These are phyloP conservation scores for Monopis laevigella DNA, from an alignment of 2,888 invertebrate genomes.

Conservation along the genomic window DNA sequence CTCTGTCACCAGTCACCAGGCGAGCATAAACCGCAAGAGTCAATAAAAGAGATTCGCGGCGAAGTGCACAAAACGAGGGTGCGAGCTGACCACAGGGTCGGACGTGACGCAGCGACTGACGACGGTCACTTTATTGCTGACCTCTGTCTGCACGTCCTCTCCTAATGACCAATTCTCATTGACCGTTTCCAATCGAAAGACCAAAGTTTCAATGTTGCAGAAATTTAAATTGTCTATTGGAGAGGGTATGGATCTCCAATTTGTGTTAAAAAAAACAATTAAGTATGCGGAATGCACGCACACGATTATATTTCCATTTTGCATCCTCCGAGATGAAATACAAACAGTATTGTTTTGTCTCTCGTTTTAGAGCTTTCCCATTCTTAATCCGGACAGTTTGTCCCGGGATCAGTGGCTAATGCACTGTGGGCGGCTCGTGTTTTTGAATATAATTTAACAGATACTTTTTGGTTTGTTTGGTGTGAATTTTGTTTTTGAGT, in stretches of 20 bases:
- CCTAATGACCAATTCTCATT: constrained; percentile 39
- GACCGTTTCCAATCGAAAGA: constrained; percentile 10
- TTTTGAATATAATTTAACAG: constrained; percentile 34
- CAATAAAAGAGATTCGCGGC: constrained; percentile 51
- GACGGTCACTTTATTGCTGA: constrained; percentile 67
- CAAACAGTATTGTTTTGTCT: constrained; percentile 11
- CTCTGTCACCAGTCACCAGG: constrained; percentile 51
- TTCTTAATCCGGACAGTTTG: constrained; percentile 43
- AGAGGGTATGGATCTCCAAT: no score
- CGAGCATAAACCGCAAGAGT: constrained; percentile 56
- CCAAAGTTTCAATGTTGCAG: no score
- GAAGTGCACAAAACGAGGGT: constrained; percentile 41
- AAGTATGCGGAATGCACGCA: constrained; percentile 9
- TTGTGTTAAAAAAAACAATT: no score
- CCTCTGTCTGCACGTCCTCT: constrained; percentile 54
- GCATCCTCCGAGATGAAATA: constrained; percentile 8
- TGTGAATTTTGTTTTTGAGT: no score
- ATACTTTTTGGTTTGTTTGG: no score
- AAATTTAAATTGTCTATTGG: no score
- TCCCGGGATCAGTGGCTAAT: constrained; percentile 47
- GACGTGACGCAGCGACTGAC: constrained; percentile 59
- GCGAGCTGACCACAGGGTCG: constrained; percentile 22
- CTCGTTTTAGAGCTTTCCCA: constrained; percentile 16
- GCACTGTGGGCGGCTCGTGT: constrained; percentile 47
- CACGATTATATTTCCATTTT: constrained; percentile 12